A percentile compares a stretch with the other conserved stretches of the same genome.
Conservation (phyloP, 2,113 vertebrate species). For the Vireo altiloquus region DNA sequence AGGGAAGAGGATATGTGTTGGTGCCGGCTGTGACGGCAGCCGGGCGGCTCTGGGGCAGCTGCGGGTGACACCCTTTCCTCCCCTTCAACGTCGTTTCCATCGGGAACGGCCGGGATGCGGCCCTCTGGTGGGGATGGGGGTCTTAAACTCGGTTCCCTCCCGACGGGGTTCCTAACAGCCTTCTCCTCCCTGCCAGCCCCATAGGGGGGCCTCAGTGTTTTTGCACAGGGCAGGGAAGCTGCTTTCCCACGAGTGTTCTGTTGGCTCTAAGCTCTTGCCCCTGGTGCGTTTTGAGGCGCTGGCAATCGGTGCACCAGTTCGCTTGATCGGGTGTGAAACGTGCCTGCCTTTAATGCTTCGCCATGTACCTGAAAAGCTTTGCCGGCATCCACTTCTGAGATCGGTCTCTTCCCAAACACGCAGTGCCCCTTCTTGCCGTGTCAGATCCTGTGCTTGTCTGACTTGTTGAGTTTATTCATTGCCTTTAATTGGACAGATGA, state of each 20-base stretch:
- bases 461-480: not conserved
- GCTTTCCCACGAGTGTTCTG: rapidly evolving
- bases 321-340: rapidly evolving
- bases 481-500: not conserved
- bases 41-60: not conserved
- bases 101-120: not conserved
- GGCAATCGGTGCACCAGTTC: rapidly evolving
- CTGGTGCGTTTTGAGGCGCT: not conserved
- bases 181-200: rapidly evolving
- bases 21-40: not conserved
- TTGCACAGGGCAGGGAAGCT: rapidly evolving
- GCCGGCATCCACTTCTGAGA: rapidly evolving
- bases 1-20: not conserved
- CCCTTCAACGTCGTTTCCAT: rapidly evolving
- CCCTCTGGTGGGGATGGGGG: rapidly evolving
- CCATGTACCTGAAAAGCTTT: not conserved
- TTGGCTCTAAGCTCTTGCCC: rapidly evolving
- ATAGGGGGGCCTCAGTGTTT: rapidly evolving
- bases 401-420: too few relatives aligned
- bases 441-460: not conserved
- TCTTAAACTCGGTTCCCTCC: rapidly evolving
- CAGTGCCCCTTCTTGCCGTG: rapidly evolving
- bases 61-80: too few relatives aligned
- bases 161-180: rapidly evolving
- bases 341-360: rapidly evolving